Percentiles rank a stretch among this genome's conserved stretches.
phyloP scores from a whole-genome alignment of 1,140 invertebrate species.

The Sarcophaga peregrina region DNA sequence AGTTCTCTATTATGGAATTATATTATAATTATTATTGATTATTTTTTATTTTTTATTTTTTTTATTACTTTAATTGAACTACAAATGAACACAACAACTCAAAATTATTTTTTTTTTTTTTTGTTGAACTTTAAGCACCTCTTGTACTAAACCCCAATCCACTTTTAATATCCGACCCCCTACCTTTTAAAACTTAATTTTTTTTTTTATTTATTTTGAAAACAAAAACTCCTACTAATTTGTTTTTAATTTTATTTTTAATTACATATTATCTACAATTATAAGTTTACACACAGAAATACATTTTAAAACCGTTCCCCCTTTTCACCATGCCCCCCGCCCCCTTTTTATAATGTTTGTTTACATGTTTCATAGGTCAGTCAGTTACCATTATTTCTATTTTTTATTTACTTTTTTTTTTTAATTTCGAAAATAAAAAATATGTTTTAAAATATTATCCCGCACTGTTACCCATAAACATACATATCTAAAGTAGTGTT shows the following conservation, averaged over 20 bases:
- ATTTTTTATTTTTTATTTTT: too few species aligned
- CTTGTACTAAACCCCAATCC: slow-evolving; percentile 4
- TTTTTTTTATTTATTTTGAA: not conserved
- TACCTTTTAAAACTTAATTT: not conserved
- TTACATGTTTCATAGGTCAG: too few species aligned
- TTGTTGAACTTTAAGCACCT: not conserved
- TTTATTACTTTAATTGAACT: not conserved
- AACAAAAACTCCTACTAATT: not conserved
- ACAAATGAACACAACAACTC: slow-evolving; percentile 10
- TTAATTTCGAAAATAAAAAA: too few species aligned
- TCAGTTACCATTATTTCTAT: too few species aligned
- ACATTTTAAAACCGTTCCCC: not conserved
- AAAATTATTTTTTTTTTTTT: slow-evolving; percentile 37
- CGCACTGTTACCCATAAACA: too few species aligned
- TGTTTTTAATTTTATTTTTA: not conserved
- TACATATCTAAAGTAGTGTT: too few species aligned
- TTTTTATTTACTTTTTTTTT: too few species aligned
- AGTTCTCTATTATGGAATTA: slow-evolving; percentile 60
- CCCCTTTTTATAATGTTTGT: not conserved
- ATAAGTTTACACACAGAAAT: slow-evolving; percentile 14
- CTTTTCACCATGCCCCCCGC: not conserved
- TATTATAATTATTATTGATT: slow-evolving; percentile 29
- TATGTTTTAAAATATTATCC: too few species aligned
- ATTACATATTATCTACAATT: not conserved
- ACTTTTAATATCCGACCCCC: slow-evolving; percentile 1